Evolutionary conservation across 2,888 invertebrate species (phyloP).

Genomic region (Melipona bicolor): DNA sequence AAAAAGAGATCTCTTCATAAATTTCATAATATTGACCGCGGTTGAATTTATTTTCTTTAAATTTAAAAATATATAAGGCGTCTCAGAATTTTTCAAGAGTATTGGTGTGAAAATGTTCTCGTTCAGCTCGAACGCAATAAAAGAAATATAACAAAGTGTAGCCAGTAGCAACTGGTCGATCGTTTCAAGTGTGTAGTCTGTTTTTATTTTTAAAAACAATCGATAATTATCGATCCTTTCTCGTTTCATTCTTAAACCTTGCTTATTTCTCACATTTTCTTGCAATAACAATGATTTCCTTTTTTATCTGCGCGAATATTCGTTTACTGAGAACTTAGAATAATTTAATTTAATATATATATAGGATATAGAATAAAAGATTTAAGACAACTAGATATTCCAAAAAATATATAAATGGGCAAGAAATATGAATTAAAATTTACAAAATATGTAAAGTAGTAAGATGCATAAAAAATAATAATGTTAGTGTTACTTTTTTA

Average conservation of each 20-base stretch:
- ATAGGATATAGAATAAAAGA: neutral
- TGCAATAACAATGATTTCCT: neutral
- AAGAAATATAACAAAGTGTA: neutral
- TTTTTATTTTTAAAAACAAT: conserved; percentile 42
- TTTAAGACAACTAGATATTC: neutral
- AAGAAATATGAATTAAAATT: neutral
- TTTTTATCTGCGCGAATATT: neutral
- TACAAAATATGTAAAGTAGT: neutral
- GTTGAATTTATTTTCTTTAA: neutral
- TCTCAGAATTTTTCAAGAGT: neutral
- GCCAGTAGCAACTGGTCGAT: conserved; percentile 17
- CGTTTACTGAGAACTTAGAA: neutral
- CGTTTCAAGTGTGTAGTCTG: conserved; percentile 36
- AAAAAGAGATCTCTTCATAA: neutral
- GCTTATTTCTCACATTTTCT: neutral
- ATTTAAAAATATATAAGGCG: neutral
- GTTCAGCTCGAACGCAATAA: conserved; percentile 1
- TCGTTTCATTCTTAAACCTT: conserved; percentile 23
- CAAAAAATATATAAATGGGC: neutral
- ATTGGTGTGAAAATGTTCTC: neutral
- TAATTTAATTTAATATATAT: neutral
- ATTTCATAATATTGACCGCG: neutral
- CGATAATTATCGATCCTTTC: conserved; percentile 34
- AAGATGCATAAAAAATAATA: neutral
- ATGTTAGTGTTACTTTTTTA: neutral